These are phyloP conservation scores for Hylyphantes graminicola DNA, from an alignment of 1,140 invertebrate genomes.

Conservation along the genomic window DNA sequence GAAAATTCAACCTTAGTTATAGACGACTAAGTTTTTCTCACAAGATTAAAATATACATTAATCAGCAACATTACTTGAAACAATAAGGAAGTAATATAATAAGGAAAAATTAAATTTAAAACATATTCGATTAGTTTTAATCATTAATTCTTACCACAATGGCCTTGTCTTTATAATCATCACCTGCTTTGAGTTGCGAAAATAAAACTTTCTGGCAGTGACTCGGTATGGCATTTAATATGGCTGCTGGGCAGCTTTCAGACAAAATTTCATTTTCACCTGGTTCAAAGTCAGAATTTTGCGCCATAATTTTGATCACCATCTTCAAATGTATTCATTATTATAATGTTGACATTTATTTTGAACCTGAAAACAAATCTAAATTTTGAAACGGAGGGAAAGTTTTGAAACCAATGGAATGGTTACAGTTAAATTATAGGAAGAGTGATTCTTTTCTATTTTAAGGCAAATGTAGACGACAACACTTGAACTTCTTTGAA, in stretches of 20 bases:
- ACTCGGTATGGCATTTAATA: slow-evolving; percentile 26
- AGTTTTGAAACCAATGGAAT: not conserved
- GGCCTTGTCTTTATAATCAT: slow-evolving; percentile 30
- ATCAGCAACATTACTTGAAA: not conserved
- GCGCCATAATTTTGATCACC: slow-evolving; percentile 1
- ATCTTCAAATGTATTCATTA: not conserved
- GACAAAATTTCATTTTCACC: not conserved
- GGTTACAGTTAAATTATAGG: not conserved
- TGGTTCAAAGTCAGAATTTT: not conserved
- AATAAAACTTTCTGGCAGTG: slow-evolving; percentile 24
- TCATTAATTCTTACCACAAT: slow-evolving; percentile 19
- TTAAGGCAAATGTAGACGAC: too few relatives aligned
- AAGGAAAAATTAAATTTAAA: not conserved
- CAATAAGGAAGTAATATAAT: not conserved
- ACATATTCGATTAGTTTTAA: not conserved
- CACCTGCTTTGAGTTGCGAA: slow-evolving; percentile 1
- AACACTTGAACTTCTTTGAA: too few relatives aligned
- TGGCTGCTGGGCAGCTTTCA: not conserved
- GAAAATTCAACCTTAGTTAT: not conserved
- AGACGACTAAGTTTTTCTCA: not conserved
- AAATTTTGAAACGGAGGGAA: slow-evolving; percentile 14
- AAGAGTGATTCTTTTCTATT: too few relatives aligned
- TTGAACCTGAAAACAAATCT: not conserved
- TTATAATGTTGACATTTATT: not conserved
- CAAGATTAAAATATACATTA: not conserved